Evolutionary conservation across 2,113 vertebrate species (phyloP).

Genomic region (Callionymus lyra): DNA sequence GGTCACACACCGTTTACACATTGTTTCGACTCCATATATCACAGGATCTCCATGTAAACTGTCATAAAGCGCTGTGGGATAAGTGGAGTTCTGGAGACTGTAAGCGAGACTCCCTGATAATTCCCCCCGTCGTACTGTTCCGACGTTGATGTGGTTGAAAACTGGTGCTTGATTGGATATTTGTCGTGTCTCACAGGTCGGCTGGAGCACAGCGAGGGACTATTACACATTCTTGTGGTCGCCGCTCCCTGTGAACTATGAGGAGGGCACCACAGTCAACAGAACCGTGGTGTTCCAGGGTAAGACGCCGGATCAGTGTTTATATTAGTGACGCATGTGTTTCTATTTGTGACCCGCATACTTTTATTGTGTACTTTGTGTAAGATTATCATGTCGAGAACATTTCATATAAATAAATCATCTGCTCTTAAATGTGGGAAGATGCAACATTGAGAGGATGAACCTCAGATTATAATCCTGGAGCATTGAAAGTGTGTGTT

Average conservation of each 20-base stretch:
- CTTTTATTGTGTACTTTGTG: too few relatives aligned
- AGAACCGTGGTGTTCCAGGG: slow-evolving; percentile 93
- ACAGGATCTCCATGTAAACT: too few relatives aligned
- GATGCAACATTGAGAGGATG: too few relatives aligned
- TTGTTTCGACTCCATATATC: too few relatives aligned
- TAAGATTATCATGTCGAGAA: too few relatives aligned
- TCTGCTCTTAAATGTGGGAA: too few relatives aligned
- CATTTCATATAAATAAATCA: too few relatives aligned
- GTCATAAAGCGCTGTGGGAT: too few relatives aligned
- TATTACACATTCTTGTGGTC: slow-evolving; percentile 99
- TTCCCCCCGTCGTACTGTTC: slow-evolving; percentile 34
- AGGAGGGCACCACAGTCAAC: slow-evolving; percentile 83
- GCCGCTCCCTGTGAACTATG: slow-evolving; percentile 85
- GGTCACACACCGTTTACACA: too few relatives aligned
- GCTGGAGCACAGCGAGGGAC: slow-evolving; percentile 97
- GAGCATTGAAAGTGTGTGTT: too few relatives aligned
- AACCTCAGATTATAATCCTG: too few relatives aligned
- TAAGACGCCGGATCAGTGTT: slow-evolving; percentile 53
- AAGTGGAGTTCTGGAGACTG: slow-evolving; percentile 13
- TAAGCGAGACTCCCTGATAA: slow-evolving; percentile 25
- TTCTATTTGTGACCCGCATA: too few relatives aligned
- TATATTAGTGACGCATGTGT: slow-evolving; percentile 18
- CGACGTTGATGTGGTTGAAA: slow-evolving; percentile 38
- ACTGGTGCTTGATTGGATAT: slow-evolving; percentile 31
- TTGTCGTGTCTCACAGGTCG: slow-evolving; percentile 75